These are phyloP conservation scores for Pyrochroa serraticornis DNA, from an alignment of 2,888 invertebrate genomes.

Conservation along the genomic window DNA sequence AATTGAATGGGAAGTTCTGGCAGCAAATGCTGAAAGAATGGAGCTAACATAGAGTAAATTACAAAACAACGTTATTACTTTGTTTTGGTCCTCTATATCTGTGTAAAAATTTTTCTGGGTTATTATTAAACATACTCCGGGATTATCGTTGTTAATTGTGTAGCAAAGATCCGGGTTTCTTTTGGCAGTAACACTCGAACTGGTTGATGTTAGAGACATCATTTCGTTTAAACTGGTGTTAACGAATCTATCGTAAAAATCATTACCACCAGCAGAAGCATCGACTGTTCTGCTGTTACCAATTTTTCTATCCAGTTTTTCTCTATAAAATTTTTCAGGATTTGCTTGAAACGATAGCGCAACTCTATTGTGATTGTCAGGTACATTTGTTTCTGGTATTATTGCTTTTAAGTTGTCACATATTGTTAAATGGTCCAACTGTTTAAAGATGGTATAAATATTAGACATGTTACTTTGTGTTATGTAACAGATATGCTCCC, in stretches of 20 bases:
- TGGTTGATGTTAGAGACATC: slow-evolving; percentile 4
- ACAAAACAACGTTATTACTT: slow-evolving; percentile 21
- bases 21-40: slow-evolving; percentile 43
- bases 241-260: background rate
- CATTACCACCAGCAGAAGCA: background rate
- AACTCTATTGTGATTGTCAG: background rate
- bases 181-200: background rate
- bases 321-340: background rate
- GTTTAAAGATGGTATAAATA: slow-evolving; percentile 43
- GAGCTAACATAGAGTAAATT: background rate
- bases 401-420: slow-evolving; percentile 29
- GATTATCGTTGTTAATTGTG: slow-evolving; percentile 42
- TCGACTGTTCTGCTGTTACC: slow-evolving; percentile 3
- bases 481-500: slow-evolving; percentile 44
- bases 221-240: background rate
- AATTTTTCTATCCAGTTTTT: background rate
- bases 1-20: slow-evolving; percentile 36
- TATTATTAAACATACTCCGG: slow-evolving; percentile 56
- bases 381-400: slow-evolving; percentile 1
- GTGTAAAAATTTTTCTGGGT: slow-evolving; percentile 54
- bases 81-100: slow-evolving; percentile 34
- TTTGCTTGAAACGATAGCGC: background rate
- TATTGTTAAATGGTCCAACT: slow-evolving; percentile 39
- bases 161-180: slow-evolving; percentile 34
- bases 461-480: slow-evolving; percentile 38